Evolutionary conservation across 2,113 vertebrate genomes (phyloP).

Genomic region (Charina bottae): DNA sequence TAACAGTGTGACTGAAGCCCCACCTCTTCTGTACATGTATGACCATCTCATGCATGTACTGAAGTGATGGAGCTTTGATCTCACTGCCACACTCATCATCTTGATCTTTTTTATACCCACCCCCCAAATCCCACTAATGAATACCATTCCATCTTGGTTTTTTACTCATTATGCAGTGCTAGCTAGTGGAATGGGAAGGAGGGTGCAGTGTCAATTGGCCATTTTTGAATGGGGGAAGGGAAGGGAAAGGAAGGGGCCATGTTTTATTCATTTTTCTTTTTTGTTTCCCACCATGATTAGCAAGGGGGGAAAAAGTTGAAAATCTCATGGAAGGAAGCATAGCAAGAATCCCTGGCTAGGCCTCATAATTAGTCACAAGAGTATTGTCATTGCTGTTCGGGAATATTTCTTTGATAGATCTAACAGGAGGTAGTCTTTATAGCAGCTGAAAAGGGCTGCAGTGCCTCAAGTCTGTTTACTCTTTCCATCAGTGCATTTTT

Average conservation of each 20-base stretch:
- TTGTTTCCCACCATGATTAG: neutral
- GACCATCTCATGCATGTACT: neutral
- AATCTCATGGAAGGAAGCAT: neutral
- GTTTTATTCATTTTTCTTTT: neutral
- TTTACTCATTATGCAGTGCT: neutral
- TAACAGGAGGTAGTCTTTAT: neutral
- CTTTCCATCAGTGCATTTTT: neutral
- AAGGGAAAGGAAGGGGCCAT: neutral
- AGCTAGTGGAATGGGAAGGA: neutral
- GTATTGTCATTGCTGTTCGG: neutral
- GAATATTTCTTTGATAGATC: neutral
- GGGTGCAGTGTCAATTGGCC: neutral
- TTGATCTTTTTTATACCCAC: neutral
- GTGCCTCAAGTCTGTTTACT: neutral
- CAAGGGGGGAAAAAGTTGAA: neutral
- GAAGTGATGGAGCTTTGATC: neutral
- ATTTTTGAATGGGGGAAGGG: neutral
- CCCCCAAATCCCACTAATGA: neutral
- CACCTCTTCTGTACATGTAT: neutral
- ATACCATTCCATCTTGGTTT: neutral
- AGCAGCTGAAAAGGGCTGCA: no score
- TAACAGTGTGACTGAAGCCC: neutral
- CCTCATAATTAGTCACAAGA: neutral
- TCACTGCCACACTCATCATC: neutral
- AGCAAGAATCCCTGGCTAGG: neutral